These are phyloP conservation scores for Drosophila novamexicana DNA, from an alignment of 1,140 invertebrate genomes.

Conservation along the genomic window DNA sequence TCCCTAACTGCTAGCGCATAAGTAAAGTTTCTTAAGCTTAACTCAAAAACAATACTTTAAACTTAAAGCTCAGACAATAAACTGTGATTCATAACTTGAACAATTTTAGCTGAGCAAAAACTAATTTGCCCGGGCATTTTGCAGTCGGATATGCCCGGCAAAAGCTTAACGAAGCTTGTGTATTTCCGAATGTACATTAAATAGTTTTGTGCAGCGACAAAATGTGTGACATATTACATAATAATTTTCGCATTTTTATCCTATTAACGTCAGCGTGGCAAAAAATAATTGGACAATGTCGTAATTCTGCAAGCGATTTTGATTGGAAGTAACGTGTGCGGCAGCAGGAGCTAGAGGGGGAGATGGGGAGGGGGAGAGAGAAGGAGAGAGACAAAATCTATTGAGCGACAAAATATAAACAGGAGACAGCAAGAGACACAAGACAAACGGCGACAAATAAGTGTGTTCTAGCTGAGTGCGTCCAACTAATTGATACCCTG, in stretches of 20 bases:
- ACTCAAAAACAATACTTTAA: too few species aligned
- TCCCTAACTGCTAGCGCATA: too few species aligned
- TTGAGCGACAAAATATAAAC: not conserved
- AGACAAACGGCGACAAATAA: not conserved
- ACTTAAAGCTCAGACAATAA: too few species aligned
- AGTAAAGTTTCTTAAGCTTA: too few species aligned
- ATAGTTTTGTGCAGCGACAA: slow-evolving; percentile 47
- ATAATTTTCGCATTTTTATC: slow-evolving; percentile 64
- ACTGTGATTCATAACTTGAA: too few species aligned
- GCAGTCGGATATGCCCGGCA: not conserved
- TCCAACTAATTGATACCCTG: too few species aligned
- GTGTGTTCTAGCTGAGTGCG: too few species aligned
- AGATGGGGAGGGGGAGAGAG: not conserved
- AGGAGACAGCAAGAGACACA: slow-evolving; percentile 7
- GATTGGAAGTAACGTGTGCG: slow-evolving; percentile 32
- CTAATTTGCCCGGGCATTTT: not conserved
- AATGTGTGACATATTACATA: slow-evolving; percentile 59
- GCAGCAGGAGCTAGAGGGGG: not conserved
- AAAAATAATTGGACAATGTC: slow-evolving; percentile 61
- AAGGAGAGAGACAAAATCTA: not conserved
- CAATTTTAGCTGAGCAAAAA: not conserved
- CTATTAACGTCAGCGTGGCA: slow-evolving; percentile 56
- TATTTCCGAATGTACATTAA: slow-evolving; percentile 35
- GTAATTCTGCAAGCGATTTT: slow-evolving; percentile 39
- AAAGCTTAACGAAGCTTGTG: not conserved